Base-by-base conservation (phyloP, 2,113 vertebrate genomes). In the Rhinolophus ferrumequinum region DNA sequence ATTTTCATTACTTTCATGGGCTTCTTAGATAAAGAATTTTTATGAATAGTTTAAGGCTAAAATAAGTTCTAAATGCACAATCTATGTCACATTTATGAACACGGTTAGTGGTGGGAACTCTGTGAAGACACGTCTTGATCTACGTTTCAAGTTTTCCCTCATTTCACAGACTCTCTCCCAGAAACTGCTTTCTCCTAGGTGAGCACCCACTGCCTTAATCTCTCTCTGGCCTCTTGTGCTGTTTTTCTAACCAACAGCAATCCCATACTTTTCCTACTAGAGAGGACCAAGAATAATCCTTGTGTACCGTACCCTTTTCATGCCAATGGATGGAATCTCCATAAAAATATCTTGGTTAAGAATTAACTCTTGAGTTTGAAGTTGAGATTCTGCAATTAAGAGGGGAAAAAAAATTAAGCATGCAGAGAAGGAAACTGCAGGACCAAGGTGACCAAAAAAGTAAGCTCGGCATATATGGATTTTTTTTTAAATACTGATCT, bases 331-430 rank as follows among this genome's bases (percentile, higher is more conserved):
- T 66, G 86, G 75, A 58, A 79, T 62, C 19, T 24, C 76, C 1
- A 1, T 5, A 73, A 87, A 93, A 87, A 73, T 56, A 69, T 73
- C 80, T 56, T 77, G 84, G 30, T 56, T 82, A 82, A 82, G 30
- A 94, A 93, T 0, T 67, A 85, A 67, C 21, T 94, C 81, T 67
- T 90, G 80, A 47, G 8, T 28, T 83, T 80, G 89, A 83, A 73
- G 50, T 0, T 87, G 94, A 90, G n/a, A 56, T 50, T 90, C 97
- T 96, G 69, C 76, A 97, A 90, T 79, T 75, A 60, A 35, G 26
- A 15, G 5, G 4, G 26, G 21, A 9, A 8, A 10, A 24, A 50
- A 8, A 56, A 67, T 72, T 94, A 82, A 86, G 70, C 15, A 1
- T 70, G 41, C 28, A 90, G 52, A 52, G 60, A 73, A 88, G 35